These are phyloP conservation scores for Thymallus thymallus DNA, from an alignment of 2,113 vertebrate species.

Conservation along the genomic window DNA sequence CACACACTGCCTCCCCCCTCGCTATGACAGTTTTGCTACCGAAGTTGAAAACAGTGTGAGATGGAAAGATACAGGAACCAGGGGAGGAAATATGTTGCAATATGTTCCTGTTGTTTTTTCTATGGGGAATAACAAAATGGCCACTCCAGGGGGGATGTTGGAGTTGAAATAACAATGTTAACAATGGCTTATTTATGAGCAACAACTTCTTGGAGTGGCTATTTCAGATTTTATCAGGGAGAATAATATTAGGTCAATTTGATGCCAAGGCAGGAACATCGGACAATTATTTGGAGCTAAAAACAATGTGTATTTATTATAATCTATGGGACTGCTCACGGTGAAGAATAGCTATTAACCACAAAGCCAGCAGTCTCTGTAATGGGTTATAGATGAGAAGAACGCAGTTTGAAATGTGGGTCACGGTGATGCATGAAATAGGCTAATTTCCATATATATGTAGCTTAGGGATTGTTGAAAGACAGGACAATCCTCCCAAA, in stretches of 20 bases:
- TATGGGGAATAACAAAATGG: too few relatives aligned
- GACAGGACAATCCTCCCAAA: too few relatives aligned
- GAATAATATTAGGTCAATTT: constrained; percentile 1
- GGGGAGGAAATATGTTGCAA: too few relatives aligned
- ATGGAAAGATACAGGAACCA: too few relatives aligned
- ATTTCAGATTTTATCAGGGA: neutral
- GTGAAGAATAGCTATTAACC: neutral
- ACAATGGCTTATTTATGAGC: neutral
- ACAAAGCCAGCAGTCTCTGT: neutral
- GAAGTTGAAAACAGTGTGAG: too few relatives aligned
- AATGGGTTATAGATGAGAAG: neutral
- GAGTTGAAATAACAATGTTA: neutral
- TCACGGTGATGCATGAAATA: too few relatives aligned
- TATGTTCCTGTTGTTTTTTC: too few relatives aligned
- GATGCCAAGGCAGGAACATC: neutral
- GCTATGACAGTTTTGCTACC: too few relatives aligned
- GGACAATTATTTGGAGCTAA: neutral
- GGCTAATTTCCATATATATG: too few relatives aligned
- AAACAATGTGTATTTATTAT: neutral
- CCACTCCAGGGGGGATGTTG: neutral
- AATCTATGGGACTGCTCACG: neutral
- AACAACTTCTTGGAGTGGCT: neutral
- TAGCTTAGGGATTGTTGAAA: too few relatives aligned
- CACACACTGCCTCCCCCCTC: too few relatives aligned
- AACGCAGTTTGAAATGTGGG: too few relatives aligned